Base-by-base conservation (phyloP, 2,888 invertebrate species). In the Plutella xylostella region DNA sequence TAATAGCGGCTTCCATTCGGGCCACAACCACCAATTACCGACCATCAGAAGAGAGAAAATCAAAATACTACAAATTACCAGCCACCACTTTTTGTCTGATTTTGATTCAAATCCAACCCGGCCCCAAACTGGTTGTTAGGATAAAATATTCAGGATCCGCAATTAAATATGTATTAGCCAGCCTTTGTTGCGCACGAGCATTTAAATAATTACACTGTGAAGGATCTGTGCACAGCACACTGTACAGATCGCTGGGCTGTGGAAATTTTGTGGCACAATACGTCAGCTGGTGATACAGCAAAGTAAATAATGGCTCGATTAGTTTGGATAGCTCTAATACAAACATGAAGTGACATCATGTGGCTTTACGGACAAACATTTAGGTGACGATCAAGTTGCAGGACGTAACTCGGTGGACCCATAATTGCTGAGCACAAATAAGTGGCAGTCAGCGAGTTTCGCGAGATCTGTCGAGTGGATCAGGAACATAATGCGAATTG, bases 51-150 rank as follows among this genome's bases (percentile, higher is more conserved):
- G 35, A 30, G 45, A 43, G 21, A 41, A 41, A 72, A 72, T 71
- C 75, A 72, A 76, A 75, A 72, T 68, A 74, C 70, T 65, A 72
- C 72, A 74, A 74, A 78, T 78, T 77, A 75, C 61, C 43, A 20
- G 61, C 52, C 44, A 28, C 25, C 38, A 35, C 35, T 61, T 68
- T 65, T 64, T 49, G 42, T 45, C 48, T 22, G 43, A 53, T 49
- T 51, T 53, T 44, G 48, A 54, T 57, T 56, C 51, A 60, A 61
- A 60, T 58, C 58, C 53, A n/a, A 7, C 18, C 30, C 7, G n/a
- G n/a, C 34, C 21, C 31, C 12, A 28, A 43, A 43, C 25, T 37
- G 34, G 34, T 42, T 12, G 42, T 42, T 42, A 30, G n/a, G 18
- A 22, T 11, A 30, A 6, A 30, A 28, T 28, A 18, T 25, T 37